A percentile compares a stretch with the other conserved stretches of the same genome.
Conservation (phyloP, 1,140 invertebrate species). For the Spodoptera litura region DNA sequence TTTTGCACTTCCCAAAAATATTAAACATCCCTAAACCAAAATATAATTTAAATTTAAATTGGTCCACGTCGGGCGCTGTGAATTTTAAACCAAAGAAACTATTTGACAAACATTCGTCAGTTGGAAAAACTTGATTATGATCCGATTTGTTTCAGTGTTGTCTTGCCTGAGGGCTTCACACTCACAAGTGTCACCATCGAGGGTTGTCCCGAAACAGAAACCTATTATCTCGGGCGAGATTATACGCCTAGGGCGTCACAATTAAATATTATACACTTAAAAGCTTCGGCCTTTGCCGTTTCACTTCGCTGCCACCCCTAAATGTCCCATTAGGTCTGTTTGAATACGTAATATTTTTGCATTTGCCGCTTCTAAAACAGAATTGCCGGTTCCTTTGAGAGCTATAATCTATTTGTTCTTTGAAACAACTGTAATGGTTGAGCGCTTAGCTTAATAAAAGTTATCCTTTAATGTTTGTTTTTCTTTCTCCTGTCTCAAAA, state of each 20-base stretch:
- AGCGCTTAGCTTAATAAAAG: conserved; percentile 79
- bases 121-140: conserved; percentile 83
- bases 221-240: conserved; percentile 87
- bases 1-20: conserved; percentile 27
- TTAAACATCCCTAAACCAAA: conserved; percentile 11
- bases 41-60: conserved; percentile 39
- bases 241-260: conserved; percentile 87
- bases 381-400: conserved; percentile 85
- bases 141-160: conserved; percentile 82
- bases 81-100: conserved; percentile 41
- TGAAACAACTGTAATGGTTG: conserved; percentile 82
- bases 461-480: conserved; percentile 66
- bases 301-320: conserved; percentile 85
- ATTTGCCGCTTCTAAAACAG: conserved; percentile 83
- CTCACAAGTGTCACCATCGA: conserved; percentile 82
- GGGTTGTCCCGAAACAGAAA: conserved; percentile 86
- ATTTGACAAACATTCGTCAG: conserved; percentile 67
- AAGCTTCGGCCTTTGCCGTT: conserved; percentile 86
- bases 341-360: conserved; percentile 86
- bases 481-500: conserved; percentile 51
- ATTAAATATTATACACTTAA: conserved; percentile 87
- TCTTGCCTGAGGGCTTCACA: conserved; percentile 80
- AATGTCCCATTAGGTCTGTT: conserved; percentile 86
- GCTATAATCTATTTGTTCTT: conserved; percentile 85
- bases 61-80: neutral